A percentile compares a stretch with the other conserved stretches of the same genome.
phyloP scores from a whole-genome alignment of 2,888 invertebrate species.

The Malacosoma neustria region DNA sequence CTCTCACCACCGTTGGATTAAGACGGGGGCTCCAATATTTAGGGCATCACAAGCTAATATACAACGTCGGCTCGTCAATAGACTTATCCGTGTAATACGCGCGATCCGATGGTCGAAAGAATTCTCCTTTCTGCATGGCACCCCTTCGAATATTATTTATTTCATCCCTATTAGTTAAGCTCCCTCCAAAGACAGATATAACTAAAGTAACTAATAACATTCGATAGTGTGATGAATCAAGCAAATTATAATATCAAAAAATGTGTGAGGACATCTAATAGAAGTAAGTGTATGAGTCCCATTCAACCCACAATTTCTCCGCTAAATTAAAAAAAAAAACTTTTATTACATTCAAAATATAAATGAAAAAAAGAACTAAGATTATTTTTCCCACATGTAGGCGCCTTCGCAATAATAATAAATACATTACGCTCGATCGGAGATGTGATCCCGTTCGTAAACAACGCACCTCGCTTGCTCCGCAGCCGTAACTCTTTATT shows the following conservation, averaged over 20 bases:
- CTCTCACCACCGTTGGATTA: slow-evolving; percentile 65
- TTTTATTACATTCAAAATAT: too few species aligned
- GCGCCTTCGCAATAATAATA: slow-evolving; percentile 63
- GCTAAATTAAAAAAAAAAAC: too few species aligned
- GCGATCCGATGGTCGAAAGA: slow-evolving; percentile 25
- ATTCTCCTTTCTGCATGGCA: slow-evolving; percentile 11
- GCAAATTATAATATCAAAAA: too few species aligned
- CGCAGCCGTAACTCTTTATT: slow-evolving; percentile 54
- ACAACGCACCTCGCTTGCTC: slow-evolving; percentile 48
- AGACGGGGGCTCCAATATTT: slow-evolving; percentile 61
- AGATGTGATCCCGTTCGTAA: slow-evolving; percentile 58
- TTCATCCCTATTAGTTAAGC: too few species aligned
- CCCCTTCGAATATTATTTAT: background rate
- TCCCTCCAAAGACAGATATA: too few species aligned
- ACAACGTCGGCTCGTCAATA: slow-evolving; percentile 64
- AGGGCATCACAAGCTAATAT: slow-evolving; percentile 62
- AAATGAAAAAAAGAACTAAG: too few species aligned
- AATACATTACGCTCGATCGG: slow-evolving; percentile 73
- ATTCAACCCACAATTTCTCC: too few species aligned
- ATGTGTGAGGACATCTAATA: too few species aligned
- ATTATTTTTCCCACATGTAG: slow-evolving; percentile 28
- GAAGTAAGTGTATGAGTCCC: too few species aligned
- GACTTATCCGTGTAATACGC: slow-evolving; percentile 49
- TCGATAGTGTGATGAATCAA: too few species aligned
- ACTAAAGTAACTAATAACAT: too few species aligned